Evolutionary conservation across 2,113 vertebrate genomes (phyloP).

Genomic region (Diphyllodes magnificus): DNA sequence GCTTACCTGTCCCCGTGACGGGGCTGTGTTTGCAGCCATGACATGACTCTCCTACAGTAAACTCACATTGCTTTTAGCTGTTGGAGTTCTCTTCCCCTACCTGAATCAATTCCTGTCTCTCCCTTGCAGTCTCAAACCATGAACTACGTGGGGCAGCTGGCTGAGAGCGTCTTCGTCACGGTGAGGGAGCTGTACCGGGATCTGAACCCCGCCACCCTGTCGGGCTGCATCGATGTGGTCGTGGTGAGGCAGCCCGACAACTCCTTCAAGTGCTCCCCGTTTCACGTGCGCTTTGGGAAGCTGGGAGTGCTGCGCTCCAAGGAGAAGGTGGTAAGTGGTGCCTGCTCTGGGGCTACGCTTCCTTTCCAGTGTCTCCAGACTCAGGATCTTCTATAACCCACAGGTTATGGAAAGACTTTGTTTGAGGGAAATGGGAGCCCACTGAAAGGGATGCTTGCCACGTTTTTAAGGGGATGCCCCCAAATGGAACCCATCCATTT

Average conservation of each 20-base stretch:
- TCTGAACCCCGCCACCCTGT: slow-evolving; percentile 89
- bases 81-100: background rate
- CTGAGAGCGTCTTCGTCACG: slow-evolving; percentile 84
- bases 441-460: background rate
- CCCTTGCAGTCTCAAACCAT: slow-evolving; percentile 78
- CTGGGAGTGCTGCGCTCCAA: slow-evolving; percentile 88
- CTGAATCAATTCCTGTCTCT: background rate
- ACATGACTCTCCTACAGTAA: background rate
- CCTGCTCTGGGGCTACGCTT: background rate
- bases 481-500: background rate
- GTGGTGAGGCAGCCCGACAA: slow-evolving; percentile 89
- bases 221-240: slow-evolving; percentile 88
- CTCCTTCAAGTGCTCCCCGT: slow-evolving; percentile 89
- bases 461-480: background rate
- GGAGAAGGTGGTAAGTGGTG: slow-evolving; percentile 88
- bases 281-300: slow-evolving; percentile 93
- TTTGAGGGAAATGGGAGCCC: background rate
- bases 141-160: slow-evolving; percentile 93
- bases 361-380: background rate
- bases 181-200: slow-evolving; percentile 89
- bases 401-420: background rate
- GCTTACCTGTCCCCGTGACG: fast-evolving
- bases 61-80: background rate
- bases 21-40: background rate
- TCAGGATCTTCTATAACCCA: background rate